Base-by-base conservation (phyloP, 2,797 vertebrate genomes). In the Gorsachius magnificus region DNA sequence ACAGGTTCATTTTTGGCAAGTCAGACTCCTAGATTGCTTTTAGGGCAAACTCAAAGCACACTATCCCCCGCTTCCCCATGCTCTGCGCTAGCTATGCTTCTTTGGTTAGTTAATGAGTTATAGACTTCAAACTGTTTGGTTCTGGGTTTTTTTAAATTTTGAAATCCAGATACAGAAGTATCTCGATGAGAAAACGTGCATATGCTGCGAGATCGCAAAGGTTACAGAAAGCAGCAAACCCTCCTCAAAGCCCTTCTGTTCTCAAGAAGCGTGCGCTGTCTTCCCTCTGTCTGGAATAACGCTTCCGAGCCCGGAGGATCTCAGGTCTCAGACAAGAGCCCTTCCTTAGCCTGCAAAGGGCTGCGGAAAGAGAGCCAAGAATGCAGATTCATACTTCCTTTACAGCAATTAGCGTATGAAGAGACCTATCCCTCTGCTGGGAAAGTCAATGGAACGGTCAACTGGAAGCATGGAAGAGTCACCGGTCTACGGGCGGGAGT, bases 51-150 rank as follows among this genome's bases (percentile, higher is more conserved):
- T 61, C 64, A 68, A 78, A 91, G 65, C 58, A 61, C 38, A 3
- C 61, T 43, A 68, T 46, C 10, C 50, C 41, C 19, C 77, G 7
- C 54, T 57, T 83, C 66, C 60, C 43, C 51, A 17, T 5, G 61
- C n/a, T 84, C 74, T 89, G 58, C 54, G 56, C 88, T 66, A 83
- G 51, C 36, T 74, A 61, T 38, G 56, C 33, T 64, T 92, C 94
- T 95, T 96, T 95, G 90, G 93, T 84, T 86, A 94, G 90, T 90
- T 92, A 89, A 65, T 43, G 35, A 93, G 36, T 74, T 87, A 79
- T 0, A 87, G 75, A 85, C 31, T 50, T 88, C 65, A 41, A 90
- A 56, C 16, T 38, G 36, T 3, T 6, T 11, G 41, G 41, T 24
- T 41, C 45, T 38, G 22, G 11, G 29, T 53, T 29, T 35, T 26